Conservation (phyloP, 2,797 vertebrate species). For the Hylomyscus alleni region DNA sequence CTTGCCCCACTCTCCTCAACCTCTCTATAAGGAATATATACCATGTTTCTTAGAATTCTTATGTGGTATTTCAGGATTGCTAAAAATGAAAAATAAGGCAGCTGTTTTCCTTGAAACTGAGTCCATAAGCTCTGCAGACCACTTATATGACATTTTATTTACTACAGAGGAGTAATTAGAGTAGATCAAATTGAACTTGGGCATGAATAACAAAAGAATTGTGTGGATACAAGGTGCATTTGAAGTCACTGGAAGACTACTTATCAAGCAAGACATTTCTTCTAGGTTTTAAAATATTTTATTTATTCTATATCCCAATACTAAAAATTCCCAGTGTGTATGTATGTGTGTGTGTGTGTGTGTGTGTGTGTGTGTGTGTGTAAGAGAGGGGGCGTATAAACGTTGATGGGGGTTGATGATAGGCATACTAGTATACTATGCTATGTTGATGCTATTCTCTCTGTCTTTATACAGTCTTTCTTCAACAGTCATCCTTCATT, state of each 20-base stretch:
- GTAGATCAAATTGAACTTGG: background rate
- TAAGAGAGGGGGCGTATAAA: background rate
- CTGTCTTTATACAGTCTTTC: background rate
- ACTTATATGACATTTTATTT: constrained; percentile 12
- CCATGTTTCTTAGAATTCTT: background rate
- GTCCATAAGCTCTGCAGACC: background rate
- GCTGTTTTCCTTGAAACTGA: background rate
- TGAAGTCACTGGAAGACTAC: background rate
- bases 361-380: background rate
- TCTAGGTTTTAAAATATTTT: constrained; percentile 32
- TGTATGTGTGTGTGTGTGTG: background rate
- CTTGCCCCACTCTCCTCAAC: background rate
- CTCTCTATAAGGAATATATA: background rate
- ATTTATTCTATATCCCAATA: background rate
- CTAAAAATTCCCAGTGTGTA: background rate
- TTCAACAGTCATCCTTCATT: background rate
- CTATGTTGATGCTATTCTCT: background rate
- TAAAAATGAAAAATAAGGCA: constrained; percentile 21
- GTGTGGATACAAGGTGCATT: background rate
- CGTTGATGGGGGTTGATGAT: background rate
- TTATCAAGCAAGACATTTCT: constrained; percentile 10
- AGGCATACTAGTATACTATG: background rate
- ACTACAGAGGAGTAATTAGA: background rate
- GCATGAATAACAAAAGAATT: background rate
- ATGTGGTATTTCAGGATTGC: background rate